Conservation (phyloP, 2,113 vertebrate species). For the Ceratotherium simum region DNA sequence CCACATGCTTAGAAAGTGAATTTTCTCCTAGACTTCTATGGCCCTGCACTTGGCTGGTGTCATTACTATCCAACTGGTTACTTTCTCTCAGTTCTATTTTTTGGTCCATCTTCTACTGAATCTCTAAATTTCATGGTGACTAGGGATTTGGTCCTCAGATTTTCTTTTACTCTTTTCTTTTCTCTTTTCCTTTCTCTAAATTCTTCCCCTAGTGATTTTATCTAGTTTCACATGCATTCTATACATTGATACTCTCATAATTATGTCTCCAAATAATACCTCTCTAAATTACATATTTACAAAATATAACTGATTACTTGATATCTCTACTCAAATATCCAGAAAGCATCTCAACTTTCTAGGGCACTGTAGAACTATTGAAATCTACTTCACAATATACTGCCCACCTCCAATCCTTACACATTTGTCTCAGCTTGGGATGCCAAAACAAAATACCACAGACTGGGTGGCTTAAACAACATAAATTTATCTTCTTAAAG, state of each 20-base stretch:
- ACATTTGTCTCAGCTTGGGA: neutral
- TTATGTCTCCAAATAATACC: neutral
- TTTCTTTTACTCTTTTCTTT: neutral
- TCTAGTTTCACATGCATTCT: neutral
- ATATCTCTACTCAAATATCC: neutral
- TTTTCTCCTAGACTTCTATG: neutral
- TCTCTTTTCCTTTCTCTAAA: neutral
- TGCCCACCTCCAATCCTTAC: accelerated
- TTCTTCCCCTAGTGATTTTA: neutral
- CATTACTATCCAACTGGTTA: neutral
- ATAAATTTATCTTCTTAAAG: neutral
- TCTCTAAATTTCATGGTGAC: neutral
- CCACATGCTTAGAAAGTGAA: neutral
- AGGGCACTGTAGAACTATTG: neutral
- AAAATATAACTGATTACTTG: neutral
- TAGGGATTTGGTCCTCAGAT: neutral
- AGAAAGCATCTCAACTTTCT: neutral
- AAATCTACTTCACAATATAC: neutral
- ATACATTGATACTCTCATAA: neutral
- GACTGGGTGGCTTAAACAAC: neutral
- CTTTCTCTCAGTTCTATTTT: neutral
- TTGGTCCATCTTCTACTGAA: neutral
- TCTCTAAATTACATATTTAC: neutral
- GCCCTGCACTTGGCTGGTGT: neutral
- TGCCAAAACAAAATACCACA: neutral